Evolutionary conservation across 2,888 invertebrate species (phyloP).

Genomic region (Phalera bucephala): DNA sequence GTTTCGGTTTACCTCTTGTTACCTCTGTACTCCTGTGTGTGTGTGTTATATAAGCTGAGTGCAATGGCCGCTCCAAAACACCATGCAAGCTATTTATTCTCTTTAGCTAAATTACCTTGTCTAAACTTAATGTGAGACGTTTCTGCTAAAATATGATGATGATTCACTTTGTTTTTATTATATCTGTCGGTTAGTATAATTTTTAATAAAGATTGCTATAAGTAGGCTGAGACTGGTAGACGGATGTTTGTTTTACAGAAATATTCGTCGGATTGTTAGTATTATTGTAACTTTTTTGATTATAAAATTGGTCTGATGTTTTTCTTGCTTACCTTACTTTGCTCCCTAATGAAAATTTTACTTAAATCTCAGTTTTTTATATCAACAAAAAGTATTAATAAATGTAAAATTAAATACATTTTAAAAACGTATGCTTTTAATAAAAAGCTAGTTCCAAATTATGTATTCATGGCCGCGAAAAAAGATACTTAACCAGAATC

Average conservation of each 20-base stretch:
- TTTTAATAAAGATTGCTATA: constrained; percentile 31
- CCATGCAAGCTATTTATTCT: constrained; percentile 52
- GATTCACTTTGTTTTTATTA: constrained; percentile 39
- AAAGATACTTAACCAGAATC: constrained; percentile 21
- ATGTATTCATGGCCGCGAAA: constrained; percentile 12
- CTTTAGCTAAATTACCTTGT: constrained; percentile 47
- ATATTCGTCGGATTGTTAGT: constrained; percentile 10
- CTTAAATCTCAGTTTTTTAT: no score
- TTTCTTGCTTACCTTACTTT: no score
- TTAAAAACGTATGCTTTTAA: no score
- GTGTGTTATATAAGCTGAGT: constrained; percentile 78
- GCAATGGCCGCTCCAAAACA: constrained; percentile 76
- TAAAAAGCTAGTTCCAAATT: background rate
- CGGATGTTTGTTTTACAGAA: constrained; percentile 14
- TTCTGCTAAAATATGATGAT: constrained; percentile 46
- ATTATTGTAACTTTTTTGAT: constrained; percentile 10
- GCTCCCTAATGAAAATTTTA: background rate
- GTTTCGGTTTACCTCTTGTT: constrained; percentile 62
- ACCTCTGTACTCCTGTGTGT: constrained; percentile 75
- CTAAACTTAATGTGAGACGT: constrained; percentile 49
- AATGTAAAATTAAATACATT: no score
- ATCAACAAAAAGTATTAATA: no score
- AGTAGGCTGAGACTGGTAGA: constrained; percentile 17
- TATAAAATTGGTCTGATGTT: constrained; percentile 4
- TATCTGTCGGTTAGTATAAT: constrained; percentile 29